These are phyloP conservation scores for Crenuchus spilurus DNA, from an alignment of 2,797 vertebrate species.

Conservation along the genomic window DNA sequence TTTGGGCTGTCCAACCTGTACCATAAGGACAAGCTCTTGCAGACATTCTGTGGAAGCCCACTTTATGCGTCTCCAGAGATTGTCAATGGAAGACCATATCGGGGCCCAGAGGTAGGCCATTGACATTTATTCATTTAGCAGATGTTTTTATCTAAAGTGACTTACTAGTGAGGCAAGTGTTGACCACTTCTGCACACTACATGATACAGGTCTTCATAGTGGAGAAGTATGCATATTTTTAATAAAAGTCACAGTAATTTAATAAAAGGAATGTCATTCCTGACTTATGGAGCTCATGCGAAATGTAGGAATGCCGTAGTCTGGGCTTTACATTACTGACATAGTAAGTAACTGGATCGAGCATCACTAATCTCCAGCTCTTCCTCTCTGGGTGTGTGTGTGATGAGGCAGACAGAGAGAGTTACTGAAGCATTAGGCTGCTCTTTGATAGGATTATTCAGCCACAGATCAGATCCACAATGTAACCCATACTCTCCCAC, in stretches of 20 bases:
- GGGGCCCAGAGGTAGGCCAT: conserved; percentile 90
- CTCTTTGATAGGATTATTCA: conserved; percentile 74
- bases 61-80: conserved; percentile 98
- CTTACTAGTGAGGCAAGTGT: background rate
- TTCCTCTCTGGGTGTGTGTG: conserved; percentile 28
- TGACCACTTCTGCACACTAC: too few relatives aligned
- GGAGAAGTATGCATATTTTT: background rate
- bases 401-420: conserved; percentile 52
- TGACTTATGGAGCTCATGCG: too few relatives aligned
- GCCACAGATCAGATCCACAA: conserved; percentile 44
- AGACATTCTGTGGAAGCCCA: conserved; percentile 97
- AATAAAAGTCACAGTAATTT: too few relatives aligned
- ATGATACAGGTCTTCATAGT: background rate
- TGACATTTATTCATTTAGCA: background rate
- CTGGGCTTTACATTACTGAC: background rate
- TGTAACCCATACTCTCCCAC: conserved; percentile 56
- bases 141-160: background rate
- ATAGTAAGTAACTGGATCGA: background rate
- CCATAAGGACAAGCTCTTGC: conserved; percentile 96
- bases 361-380: conserved; percentile 29
- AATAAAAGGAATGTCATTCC: too few relatives aligned
- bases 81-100: conserved; percentile 96
- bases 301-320: background rate
- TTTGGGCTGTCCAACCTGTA: conserved; percentile 98
- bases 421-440: conserved; percentile 32